Evolutionary conservation across 2,797 vertebrate genomes (phyloP).

Genomic region (Mycteria americana): DNA sequence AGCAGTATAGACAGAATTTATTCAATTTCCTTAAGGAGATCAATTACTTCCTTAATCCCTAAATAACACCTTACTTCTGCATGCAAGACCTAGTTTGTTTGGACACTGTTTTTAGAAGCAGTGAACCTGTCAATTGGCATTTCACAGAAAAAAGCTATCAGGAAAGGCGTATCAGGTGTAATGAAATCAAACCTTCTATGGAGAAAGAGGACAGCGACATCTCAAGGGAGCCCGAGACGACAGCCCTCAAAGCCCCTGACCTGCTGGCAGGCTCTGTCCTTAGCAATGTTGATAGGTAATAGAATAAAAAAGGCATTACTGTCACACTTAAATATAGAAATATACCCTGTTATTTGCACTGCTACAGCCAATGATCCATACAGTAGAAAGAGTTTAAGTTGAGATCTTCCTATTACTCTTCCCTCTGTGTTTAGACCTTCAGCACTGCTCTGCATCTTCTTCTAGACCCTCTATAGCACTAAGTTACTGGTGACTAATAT

Average conservation of each 20-base stretch:
- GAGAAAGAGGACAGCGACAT: not conserved
- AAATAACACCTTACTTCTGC: not conserved
- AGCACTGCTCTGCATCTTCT: not conserved
- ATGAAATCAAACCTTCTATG: not conserved
- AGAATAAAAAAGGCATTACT: not conserved
- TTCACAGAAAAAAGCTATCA: not conserved
- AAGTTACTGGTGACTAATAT: not conserved
- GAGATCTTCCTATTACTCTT: not conserved
- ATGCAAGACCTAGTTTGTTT: not conserved
- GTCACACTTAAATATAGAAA: not conserved
- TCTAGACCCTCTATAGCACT: not conserved
- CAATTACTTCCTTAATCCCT: not conserved
- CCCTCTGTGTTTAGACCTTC: not conserved
- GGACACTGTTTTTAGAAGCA: not conserved
- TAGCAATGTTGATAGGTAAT: rapidly evolving
- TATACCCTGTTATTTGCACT: not conserved
- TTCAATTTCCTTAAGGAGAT: not conserved
- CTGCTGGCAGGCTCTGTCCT: not conserved
- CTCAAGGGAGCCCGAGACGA: not conserved
- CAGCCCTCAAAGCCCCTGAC: not conserved
- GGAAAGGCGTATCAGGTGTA: rapidly evolving
- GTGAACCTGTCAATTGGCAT: not conserved
- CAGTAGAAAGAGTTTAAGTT: not conserved
- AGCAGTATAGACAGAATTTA: not conserved
- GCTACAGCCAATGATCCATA: not conserved